Base-by-base conservation (phyloP, 2,113 vertebrate genomes). In the Oncorhynchus mykiss region DNA sequence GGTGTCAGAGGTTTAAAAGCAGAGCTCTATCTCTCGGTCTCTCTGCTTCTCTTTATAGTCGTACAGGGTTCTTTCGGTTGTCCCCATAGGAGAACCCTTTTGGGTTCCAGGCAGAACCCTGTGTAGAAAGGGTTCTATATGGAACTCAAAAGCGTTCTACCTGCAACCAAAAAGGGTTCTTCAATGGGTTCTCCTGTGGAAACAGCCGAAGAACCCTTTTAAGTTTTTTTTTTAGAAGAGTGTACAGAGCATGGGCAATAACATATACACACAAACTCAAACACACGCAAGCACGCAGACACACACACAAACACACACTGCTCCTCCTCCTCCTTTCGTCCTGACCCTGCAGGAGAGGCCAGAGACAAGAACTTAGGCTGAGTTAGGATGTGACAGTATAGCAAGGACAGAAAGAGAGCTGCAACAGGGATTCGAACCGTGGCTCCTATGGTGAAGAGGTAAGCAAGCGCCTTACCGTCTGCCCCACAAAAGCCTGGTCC, bases 1-100 rank as follows among this genome's bases (percentile, higher is more conserved):
- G 77, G 66, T 62, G 39, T 82, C 87, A 78, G 2, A 87, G 81
- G 71, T 69, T 83, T 88, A 80, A 85, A 88, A 88, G 78, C 83
- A 80, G 80, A 83, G 67, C 85, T 80, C 66, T 87, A 87, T 83
- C 81, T 80, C n/a, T 74, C 34, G 76, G 12, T 71, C 29, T 18
- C 16, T 62, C 51, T 13, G 76, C 75, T 84, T 78, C 85, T 75
- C 77, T 85, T 88, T 72, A 79, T 75, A 74, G 71, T 84, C 49
- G 27, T 25, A 3, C 57, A 13, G 8, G 39, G 39, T 39, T 39
- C 8, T 39, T 39, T 39, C 7, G 7, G 34, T 9, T 39, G 34
- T 39, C 34, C 34, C 34, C 34, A 39, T 39, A 39, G 39, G 39
- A 45, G 2, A 45, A 45, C 39, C 9, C 39, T 45, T 39, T 39